A percentile compares a stretch with the other conserved stretches of the same genome.
phyloP scores from a whole-genome alignment of 2,888 invertebrate species.

The Drosophila flavopinicola region DNA sequence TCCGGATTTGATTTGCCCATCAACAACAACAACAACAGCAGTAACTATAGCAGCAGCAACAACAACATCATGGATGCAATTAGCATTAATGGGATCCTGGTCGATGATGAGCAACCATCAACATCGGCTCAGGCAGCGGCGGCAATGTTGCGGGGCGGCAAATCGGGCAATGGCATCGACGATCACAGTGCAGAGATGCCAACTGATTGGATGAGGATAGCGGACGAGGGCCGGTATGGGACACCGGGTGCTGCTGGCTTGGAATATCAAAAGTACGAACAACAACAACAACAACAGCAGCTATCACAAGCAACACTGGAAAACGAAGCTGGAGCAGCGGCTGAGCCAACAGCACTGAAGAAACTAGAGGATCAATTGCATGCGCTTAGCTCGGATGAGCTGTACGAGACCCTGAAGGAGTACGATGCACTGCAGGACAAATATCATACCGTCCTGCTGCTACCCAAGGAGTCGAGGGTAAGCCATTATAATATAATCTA shows the following conservation, averaged over 20 bases:
- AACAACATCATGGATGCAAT: constrained; percentile 62
- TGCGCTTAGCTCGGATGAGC: constrained; percentile 82
- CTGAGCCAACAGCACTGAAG: constrained; percentile 73
- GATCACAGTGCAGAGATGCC: constrained; percentile 82
- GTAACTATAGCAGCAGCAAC: constrained; percentile 33
- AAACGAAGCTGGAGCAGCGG: constrained; percentile 50
- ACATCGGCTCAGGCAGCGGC: constrained; percentile 72
- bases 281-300: constrained; percentile 74
- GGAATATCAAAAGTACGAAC: constrained; percentile 83
- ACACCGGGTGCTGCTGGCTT: constrained; percentile 87
- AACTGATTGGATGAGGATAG: constrained; percentile 84
- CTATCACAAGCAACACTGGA: constrained; percentile 44
- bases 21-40: constrained; percentile 33
- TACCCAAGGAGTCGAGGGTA: constrained; percentile 88
- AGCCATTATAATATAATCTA: no score
- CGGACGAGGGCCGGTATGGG: constrained; percentile 86
- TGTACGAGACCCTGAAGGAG: constrained; percentile 88
- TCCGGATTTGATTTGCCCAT: constrained; percentile 63
- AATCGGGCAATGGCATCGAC: constrained; percentile 57
- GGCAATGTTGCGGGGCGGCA: constrained; percentile 27
- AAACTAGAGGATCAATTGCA: constrained; percentile 80
- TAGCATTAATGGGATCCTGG: constrained; percentile 68
- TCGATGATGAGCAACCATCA: constrained; percentile 69
- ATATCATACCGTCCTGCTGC: constrained; percentile 88
- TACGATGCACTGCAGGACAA: constrained; percentile 89